Evolutionary conservation across 2,797 vertebrate genomes (phyloP).

Genomic region (Helarctos malayanus): DNA sequence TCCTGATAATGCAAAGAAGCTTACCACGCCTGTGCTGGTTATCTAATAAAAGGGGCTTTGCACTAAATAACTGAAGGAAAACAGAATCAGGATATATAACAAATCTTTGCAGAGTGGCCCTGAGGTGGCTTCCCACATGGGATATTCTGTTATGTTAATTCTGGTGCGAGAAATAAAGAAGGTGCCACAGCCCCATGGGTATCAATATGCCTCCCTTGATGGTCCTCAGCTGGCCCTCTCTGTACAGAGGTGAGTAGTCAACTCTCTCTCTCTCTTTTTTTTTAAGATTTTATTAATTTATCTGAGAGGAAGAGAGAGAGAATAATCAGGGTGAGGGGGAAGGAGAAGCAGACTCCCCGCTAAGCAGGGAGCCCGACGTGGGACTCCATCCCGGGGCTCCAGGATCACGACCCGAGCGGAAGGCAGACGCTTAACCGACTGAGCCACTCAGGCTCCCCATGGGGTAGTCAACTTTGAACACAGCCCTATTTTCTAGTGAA

Average conservation of each 20-base stretch:
- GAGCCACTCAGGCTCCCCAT: no score
- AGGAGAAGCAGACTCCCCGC: no score
- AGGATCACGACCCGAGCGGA: no score
- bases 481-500: neutral
- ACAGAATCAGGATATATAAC: fast-evolving
- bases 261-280: neutral
- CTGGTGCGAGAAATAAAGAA: neutral
- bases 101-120: neutral
- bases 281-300: no score
- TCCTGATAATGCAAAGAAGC: neutral
- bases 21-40: neutral
- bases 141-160: neutral
- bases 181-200: fast-evolving
- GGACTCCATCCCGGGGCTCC: no score
- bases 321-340: no score
- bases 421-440: no score
- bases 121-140: neutral
- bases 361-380: no score
- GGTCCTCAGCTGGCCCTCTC: neutral
- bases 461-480: neutral
- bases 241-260: neutral
- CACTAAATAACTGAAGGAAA: neutral
- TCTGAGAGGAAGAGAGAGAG: no score
- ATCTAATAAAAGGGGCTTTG: neutral
- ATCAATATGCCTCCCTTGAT: fast-evolving